Percentiles rank a stretch among this genome's conserved stretches.
These are phyloP conservation scores for Cichlasoma orientale DNA, from an alignment of 2,797 vertebrate genomes.

Conservation along the genomic window DNA sequence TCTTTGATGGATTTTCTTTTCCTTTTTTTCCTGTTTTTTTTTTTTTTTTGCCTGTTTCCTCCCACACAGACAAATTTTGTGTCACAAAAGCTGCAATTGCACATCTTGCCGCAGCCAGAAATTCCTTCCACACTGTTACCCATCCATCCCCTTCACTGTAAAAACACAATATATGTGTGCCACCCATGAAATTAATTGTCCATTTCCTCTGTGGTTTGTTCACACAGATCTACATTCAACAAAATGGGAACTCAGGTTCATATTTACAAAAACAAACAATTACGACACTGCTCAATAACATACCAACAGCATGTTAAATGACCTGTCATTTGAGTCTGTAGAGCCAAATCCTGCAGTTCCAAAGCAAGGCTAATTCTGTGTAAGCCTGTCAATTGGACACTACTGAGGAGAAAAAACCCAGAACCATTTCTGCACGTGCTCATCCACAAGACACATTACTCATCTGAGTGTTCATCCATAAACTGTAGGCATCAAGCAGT, in stretches of 20 bases:
- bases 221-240: conserved; percentile 44
- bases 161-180: conserved; percentile 40
- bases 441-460: conserved; percentile 58
- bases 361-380: conserved; percentile 59
- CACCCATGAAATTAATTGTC: conserved; percentile 53
- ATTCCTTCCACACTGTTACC: conserved; percentile 29
- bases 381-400: conserved; percentile 66
- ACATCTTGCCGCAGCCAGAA: conserved; percentile 38
- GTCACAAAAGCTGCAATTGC: conserved; percentile 40
- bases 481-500: conserved; percentile 54
- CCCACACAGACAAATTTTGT: conserved; percentile 39
- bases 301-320: conserved; percentile 51
- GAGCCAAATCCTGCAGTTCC: conserved; percentile 46
- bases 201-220: conserved; percentile 56
- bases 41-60: not conserved
- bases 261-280: conserved; percentile 62
- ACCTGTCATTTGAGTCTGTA: conserved; percentile 49
- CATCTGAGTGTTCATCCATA: conserved; percentile 54
- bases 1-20: conserved; percentile 58
- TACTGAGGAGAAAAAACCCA: conserved; percentile 36
- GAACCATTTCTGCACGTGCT: conserved; percentile 47
- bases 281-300: conserved; percentile 31
- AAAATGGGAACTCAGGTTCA: conserved; percentile 44
- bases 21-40: conserved; percentile 34
- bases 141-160: conserved; percentile 27